A percentile compares a stretch with the other conserved stretches of the same genome.
Evolutionary conservation across 2,888 invertebrate species (phyloP).

Genomic region (Drosophila nr. perissopoda): DNA sequence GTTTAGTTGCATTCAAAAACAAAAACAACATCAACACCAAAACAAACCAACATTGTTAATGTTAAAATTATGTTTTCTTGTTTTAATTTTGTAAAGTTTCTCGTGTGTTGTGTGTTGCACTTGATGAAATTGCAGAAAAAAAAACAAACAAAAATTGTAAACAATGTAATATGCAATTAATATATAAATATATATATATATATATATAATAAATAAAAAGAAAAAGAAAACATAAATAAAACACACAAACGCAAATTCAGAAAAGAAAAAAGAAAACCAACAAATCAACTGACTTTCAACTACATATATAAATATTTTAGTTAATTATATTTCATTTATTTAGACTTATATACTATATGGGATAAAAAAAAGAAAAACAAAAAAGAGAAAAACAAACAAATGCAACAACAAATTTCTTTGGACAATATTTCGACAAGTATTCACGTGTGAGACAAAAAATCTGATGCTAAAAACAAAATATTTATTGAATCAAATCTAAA

Average conservation of each 20-base stretch:
- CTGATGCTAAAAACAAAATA: slow-evolving; percentile 47
- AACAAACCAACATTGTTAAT: slow-evolving; percentile 31
- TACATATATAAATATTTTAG: slow-evolving; percentile 38
- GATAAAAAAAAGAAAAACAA: slow-evolving; percentile 20
- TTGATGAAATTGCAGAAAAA: slow-evolving; percentile 49
- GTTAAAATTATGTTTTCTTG: slow-evolving; percentile 41
- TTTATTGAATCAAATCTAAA: slow-evolving; percentile 48
- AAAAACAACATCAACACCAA: slow-evolving; percentile 43
- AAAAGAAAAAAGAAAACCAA: slow-evolving; percentile 12
- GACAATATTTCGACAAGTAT: slow-evolving; percentile 81
- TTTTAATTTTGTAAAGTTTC: slow-evolving; percentile 59
- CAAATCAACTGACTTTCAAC: slow-evolving; percentile 50
- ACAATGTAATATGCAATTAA: slow-evolving; percentile 62
- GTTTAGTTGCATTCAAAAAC: slow-evolving; percentile 48
- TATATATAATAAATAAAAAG: not conserved
- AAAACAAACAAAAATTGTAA: slow-evolving; percentile 48
- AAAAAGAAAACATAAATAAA: slow-evolving; percentile 15
- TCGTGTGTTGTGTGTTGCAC: slow-evolving; percentile 56
- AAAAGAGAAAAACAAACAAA: slow-evolving; percentile 34
- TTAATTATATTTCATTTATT: slow-evolving; percentile 43
- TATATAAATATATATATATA: slow-evolving; percentile 35
- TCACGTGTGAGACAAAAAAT: slow-evolving; percentile 64
- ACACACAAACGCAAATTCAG: slow-evolving; percentile 32
- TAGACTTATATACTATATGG: slow-evolving; percentile 38
- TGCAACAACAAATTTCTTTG: slow-evolving; percentile 73